A percentile compares a stretch with the other conserved stretches of the same genome.
These are phyloP conservation scores for Trachelus tabidus DNA, from an alignment of 2,888 invertebrate species.

Conservation along the genomic window DNA sequence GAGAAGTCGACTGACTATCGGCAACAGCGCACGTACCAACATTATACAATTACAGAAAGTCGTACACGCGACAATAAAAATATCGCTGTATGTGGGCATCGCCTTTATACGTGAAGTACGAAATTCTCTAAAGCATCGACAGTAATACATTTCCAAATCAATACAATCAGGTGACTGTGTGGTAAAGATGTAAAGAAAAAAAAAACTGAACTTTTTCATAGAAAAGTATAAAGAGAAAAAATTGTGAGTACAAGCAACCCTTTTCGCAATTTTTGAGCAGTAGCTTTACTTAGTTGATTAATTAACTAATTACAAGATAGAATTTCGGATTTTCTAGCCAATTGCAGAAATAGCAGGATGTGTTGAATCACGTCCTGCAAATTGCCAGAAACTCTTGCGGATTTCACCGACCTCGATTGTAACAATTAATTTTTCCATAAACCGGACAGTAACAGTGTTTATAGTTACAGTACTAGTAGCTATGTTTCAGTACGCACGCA, in stretches of 20 bases:
- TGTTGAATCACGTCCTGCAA: background rate
- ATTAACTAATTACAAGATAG: background rate
- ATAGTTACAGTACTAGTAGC: background rate
- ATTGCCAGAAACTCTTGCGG: background rate
- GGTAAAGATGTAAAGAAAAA: background rate
- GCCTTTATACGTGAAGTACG: background rate
- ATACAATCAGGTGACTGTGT: background rate
- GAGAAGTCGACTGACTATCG: background rate
- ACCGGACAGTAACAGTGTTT: background rate
- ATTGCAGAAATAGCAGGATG: background rate
- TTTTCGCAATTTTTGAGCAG: background rate
- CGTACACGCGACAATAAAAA: background rate
- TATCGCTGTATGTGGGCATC: background rate
- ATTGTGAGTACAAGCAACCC: background rate
- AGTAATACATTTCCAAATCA: background rate
- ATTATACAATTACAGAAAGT: background rate
- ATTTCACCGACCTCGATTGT: conserved; percentile 11
- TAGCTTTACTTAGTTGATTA: background rate
- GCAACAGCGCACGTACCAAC: background rate
- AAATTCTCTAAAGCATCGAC: background rate
- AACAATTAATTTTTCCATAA: conserved; percentile 6
- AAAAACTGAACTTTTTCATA: no score
- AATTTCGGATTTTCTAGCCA: background rate
- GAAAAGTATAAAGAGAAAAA: no score
- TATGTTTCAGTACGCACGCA: background rate